Evolutionary conservation across 2,797 vertebrate genomes (phyloP).

Genomic region (Selene dorsalis): DNA sequence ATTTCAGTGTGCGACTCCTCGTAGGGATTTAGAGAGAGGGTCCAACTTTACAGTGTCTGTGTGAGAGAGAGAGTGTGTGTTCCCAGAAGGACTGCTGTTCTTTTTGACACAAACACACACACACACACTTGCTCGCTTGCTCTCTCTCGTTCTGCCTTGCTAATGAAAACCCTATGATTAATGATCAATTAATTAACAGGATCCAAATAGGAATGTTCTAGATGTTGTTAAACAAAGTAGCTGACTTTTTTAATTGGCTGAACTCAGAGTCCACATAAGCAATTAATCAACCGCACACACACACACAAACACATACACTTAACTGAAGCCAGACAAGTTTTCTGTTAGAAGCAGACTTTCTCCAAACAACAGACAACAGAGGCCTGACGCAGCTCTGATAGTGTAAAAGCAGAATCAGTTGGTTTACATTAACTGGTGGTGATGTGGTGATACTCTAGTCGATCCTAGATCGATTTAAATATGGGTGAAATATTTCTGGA

Average conservation of each 20-base stretch:
- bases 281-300: background rate
- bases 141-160: background rate
- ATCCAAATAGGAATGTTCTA: slow-evolving; percentile 17
- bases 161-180: slow-evolving; percentile 33
- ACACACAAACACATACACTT: background rate
- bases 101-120: background rate
- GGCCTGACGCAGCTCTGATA: background rate
- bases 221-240: slow-evolving; percentile 24
- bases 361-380: background rate
- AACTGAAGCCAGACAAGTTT: background rate
- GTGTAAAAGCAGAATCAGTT: background rate
- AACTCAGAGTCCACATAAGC: slow-evolving; percentile 16
- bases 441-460: too few relatives aligned
- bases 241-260: slow-evolving; percentile 33
- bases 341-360: background rate
- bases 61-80: background rate
- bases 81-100: background rate
- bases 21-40: background rate
- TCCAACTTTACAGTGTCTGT: background rate
- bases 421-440: background rate
- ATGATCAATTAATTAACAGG: slow-evolving; percentile 38
- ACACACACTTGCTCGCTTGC: background rate
- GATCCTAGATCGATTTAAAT: too few relatives aligned
- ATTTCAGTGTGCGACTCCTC: background rate
- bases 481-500: too few relatives aligned